phyloP scores from a whole-genome alignment of 2,113 vertebrate genomes.

The Oreocharis arfaki region DNA sequence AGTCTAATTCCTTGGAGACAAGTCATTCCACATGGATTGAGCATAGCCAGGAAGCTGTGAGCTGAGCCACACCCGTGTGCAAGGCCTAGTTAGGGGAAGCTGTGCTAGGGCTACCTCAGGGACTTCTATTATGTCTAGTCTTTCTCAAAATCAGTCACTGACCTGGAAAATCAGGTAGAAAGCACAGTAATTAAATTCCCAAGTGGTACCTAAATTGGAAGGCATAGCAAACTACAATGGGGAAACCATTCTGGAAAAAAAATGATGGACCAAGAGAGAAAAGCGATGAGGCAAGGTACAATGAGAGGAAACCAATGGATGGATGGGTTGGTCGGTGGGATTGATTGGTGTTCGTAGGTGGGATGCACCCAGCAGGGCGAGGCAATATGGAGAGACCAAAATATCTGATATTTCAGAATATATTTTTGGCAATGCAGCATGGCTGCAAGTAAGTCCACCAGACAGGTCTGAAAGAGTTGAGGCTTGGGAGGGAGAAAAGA shows the following conservation, averaged over 20 bases:
- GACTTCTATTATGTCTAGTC: neutral
- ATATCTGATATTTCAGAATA: neutral
- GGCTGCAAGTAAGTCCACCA: neutral
- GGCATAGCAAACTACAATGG: neutral
- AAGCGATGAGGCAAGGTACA: neutral
- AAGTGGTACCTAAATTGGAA: neutral
- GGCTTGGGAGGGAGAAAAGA: neutral
- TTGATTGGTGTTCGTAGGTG: neutral
- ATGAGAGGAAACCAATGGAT: neutral
- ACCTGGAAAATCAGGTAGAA: conserved; percentile 14
- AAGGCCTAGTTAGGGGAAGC: neutral
- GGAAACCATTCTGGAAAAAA: neutral
- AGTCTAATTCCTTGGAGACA: neutral
- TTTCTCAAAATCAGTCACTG: neutral
- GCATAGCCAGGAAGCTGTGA: neutral
- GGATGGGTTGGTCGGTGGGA: neutral
- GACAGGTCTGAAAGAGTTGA: neutral
- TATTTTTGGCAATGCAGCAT: neutral
- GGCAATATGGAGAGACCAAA: neutral
- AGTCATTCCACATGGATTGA: neutral
- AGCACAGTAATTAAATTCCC: conserved; percentile 7
- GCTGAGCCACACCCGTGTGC: neutral
- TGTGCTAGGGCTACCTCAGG: neutral
- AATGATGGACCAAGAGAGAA: neutral
- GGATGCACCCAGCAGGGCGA: neutral